Percentiles rank a stretch among this genome's conserved stretches.
phyloP scores from a whole-genome alignment of 2,888 invertebrate genomes.

The Phyllotreta cruciferae region DNA sequence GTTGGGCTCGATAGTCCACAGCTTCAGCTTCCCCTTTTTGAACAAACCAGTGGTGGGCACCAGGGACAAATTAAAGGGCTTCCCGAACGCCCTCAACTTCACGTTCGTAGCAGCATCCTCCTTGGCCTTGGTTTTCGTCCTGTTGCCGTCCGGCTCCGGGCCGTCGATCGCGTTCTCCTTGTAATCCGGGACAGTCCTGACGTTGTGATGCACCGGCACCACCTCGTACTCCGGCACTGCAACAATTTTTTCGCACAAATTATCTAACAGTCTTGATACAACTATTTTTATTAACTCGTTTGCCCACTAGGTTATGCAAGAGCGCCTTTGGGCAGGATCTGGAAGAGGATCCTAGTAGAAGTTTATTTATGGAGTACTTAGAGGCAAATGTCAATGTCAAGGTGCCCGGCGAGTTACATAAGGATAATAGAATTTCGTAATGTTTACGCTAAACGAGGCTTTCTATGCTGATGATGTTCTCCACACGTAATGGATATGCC shows the following conservation, averaged over 20 bases:
- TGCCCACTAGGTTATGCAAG: conserved; percentile 3
- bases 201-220: conserved; percentile 76
- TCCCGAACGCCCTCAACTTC: conserved; percentile 82
- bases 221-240: conserved; percentile 85
- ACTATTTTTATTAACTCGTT: too few species aligned
- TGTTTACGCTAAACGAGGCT: conserved; percentile 14
- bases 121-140: conserved; percentile 34
- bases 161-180: conserved; percentile 55
- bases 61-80: conserved; percentile 75
- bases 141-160: conserved; percentile 31
- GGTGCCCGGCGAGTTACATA: conserved; percentile 30
- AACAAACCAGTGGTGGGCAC: conserved; percentile 80
- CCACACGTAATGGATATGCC: conserved; percentile 4
- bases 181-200: conserved; percentile 54
- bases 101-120: conserved; percentile 65
- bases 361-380: conserved; percentile 33
- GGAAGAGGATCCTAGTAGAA: conserved; percentile 29
- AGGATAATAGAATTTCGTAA: conserved; percentile 21
- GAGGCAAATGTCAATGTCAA: conserved; percentile 39
- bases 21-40: conserved; percentile 77
- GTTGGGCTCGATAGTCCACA: conserved; percentile 83
- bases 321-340: conserved; percentile 13
- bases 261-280: too few species aligned
- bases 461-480: conserved; percentile 23
- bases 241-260: conserved; percentile 47